These are phyloP conservation scores for Drosophila pegasa DNA, from an alignment of 2,888 invertebrate species.

Conservation along the genomic window DNA sequence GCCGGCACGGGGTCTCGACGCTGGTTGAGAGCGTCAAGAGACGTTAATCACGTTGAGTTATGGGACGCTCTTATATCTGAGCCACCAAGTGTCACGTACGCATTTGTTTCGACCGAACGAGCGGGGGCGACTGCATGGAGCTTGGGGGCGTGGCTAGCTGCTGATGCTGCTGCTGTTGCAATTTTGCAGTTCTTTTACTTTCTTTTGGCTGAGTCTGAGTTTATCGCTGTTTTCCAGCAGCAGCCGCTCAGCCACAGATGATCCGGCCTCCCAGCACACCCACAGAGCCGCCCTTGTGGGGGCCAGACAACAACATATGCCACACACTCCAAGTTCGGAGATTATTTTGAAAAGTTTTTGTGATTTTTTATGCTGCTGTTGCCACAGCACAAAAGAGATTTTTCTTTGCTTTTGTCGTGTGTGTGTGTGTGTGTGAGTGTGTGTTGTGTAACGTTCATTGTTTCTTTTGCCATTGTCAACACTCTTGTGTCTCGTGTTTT, in stretches of 20 bases:
- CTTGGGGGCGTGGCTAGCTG: conserved; percentile 39
- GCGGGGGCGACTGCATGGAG: conserved; percentile 6
- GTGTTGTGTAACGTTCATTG: conserved; percentile 53
- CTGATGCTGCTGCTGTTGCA: conserved; percentile 61
- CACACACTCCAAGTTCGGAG: conserved; percentile 60
- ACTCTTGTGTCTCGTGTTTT: conserved; percentile 56
- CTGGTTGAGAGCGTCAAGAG: conserved; percentile 68
- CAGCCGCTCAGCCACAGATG: conserved; percentile 32
- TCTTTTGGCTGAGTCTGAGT: conserved; percentile 46
- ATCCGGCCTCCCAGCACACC: conserved; percentile 13
- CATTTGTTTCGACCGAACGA: conserved; percentile 73
- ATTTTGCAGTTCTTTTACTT: conserved; percentile 71
- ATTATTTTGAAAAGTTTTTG: conserved; percentile 65
- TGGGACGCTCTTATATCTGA: conserved; percentile 84
- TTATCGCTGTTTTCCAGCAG: conserved; percentile 62
- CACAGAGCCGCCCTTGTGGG: conserved; percentile 5
- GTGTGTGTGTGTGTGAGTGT: conserved; percentile 33
- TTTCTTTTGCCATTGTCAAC: conserved; percentile 72
- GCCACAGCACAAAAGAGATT: conserved; percentile 69
- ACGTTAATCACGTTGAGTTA: conserved; percentile 85
- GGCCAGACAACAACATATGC: conserved; percentile 56
- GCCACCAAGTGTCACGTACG: conserved; percentile 82
- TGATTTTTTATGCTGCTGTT: conserved; percentile 67
- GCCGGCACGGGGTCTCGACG: background rate
- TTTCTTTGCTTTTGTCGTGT: conserved; percentile 68